These are phyloP conservation scores for Indicator indicator DNA, from an alignment of 2,113 vertebrate genomes.

Conservation along the genomic window DNA sequence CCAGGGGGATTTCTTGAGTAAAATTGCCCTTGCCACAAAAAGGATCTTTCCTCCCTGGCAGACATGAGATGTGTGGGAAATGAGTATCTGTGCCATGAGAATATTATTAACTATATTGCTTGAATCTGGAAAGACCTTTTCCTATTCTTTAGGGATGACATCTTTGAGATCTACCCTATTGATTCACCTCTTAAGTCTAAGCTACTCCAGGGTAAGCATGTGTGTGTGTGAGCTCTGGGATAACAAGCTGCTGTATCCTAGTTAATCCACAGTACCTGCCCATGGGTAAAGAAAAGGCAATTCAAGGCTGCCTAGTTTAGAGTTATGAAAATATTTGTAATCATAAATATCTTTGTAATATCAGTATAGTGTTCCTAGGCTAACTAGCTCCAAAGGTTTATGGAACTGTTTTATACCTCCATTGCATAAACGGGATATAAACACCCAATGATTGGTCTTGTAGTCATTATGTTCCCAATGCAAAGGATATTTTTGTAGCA, in stretches of 20 bases:
- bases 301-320: not conserved
- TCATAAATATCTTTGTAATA: conserved; percentile 1
- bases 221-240: not conserved
- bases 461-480: not conserved
- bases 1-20: not conserved
- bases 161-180: not conserved
- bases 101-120: not conserved
- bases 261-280: conserved; percentile 26
- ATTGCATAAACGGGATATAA: not conserved
- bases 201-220: not conserved
- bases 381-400: not conserved
- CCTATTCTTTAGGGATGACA: not conserved
- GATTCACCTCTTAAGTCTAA: conserved; percentile 6
- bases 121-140: not conserved
- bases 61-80: not conserved
- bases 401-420: not conserved
- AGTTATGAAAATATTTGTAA: conserved; percentile 17
- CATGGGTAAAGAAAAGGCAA: not conserved
- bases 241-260: not conserved
- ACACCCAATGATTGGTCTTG: not conserved
- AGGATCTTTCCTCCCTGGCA: not conserved
- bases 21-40: not conserved
- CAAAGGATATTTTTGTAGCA: not conserved
- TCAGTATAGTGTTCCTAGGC: not conserved
- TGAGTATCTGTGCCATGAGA: not conserved